These are phyloP conservation scores for Thaumatotibia leucotreta DNA, from an alignment of 1,140 invertebrate genomes.

Conservation along the genomic window DNA sequence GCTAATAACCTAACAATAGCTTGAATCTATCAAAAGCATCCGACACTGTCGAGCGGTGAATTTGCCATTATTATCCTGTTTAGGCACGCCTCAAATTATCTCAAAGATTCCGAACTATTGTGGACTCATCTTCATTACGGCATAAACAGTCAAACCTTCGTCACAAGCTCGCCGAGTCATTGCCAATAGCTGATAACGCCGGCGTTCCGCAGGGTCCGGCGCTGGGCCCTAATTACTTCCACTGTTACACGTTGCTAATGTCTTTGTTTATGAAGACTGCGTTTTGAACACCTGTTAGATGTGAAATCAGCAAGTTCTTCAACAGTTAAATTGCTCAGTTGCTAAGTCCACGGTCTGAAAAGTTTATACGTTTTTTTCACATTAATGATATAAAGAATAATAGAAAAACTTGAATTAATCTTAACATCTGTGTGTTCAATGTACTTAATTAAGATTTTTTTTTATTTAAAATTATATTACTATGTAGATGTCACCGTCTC, in stretches of 20 bases:
- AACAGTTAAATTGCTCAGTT: too few relatives aligned
- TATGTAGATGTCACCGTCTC: too few relatives aligned
- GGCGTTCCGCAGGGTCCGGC: background rate
- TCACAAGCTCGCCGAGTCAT: background rate
- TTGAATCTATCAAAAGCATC: background rate
- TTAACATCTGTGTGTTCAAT: too few relatives aligned
- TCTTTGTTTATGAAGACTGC: background rate
- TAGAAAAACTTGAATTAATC: too few relatives aligned
- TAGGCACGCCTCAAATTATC: background rate
- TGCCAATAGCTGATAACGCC: background rate
- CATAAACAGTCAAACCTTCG: background rate
- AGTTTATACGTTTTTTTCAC: too few relatives aligned
- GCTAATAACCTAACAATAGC: background rate
- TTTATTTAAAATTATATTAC: too few relatives aligned
- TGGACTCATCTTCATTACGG: background rate
- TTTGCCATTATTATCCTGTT: background rate
- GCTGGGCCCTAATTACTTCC: background rate
- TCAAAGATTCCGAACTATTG: conserved; percentile 7
- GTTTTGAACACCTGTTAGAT: background rate
- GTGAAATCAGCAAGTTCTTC: background rate
- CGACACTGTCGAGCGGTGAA: background rate
- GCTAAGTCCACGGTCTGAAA: too few relatives aligned
- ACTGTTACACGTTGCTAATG: background rate
- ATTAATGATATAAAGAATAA: too few relatives aligned
- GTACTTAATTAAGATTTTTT: too few relatives aligned